Conservation (phyloP, 2,113 vertebrate species). For the Leptobrachium leishanense region DNA sequence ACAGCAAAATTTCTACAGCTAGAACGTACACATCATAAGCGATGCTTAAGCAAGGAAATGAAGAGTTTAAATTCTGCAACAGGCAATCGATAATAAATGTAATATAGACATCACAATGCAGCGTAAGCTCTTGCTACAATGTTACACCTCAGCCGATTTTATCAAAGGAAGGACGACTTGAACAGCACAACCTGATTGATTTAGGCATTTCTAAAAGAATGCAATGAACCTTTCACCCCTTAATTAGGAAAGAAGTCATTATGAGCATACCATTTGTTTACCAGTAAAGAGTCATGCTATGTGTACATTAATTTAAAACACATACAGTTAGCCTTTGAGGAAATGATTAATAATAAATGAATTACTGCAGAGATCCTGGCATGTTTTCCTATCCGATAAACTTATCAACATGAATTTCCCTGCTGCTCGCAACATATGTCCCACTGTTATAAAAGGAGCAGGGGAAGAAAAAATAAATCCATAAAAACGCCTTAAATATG, state of each 20-base stretch:
- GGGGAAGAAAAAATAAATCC: background rate
- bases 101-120: constrained; percentile 20
- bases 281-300: background rate
- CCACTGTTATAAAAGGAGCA: constrained; percentile 1
- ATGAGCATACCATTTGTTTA: background rate
- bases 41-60: background rate
- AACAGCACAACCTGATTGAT: background rate
- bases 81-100: constrained; percentile 30
- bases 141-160: background rate
- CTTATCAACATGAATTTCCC: constrained; percentile 1
- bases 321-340: constrained; percentile 11
- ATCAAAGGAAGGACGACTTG: background rate
- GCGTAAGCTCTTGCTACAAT: background rate
- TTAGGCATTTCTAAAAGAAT: constrained; percentile 6
- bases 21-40: background rate
- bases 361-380: background rate
- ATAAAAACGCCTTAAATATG: background rate
- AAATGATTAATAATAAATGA: constrained; percentile 31
- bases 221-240: background rate
- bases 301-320: constrained; percentile 5
- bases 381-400: constrained; percentile 5
- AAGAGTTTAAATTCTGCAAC: background rate
- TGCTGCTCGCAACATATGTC: constrained; percentile 31
- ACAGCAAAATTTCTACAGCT: background rate
- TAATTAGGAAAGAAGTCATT: constrained; percentile 21